A percentile compares a stretch with the other conserved stretches of the same genome.
These are phyloP conservation scores for Dasyprocta punctata DNA, from an alignment of 2,113 vertebrate genomes.

Conservation along the genomic window DNA sequence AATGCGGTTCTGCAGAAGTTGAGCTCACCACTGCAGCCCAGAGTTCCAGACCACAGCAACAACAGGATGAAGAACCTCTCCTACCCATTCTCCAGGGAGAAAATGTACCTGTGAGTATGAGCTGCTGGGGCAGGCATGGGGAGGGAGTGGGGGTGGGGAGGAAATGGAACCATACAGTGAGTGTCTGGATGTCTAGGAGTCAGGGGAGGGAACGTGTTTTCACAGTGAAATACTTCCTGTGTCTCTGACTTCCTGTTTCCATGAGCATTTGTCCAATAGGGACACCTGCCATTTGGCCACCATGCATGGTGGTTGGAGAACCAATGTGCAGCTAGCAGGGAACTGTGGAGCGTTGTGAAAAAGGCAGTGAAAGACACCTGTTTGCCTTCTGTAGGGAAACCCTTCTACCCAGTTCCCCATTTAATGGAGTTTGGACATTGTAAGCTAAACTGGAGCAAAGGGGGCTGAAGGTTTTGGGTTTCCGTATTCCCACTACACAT, in stretches of 20 bases:
- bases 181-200: background rate
- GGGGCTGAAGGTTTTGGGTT: background rate
- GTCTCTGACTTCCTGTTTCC: background rate
- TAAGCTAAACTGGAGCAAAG: background rate
- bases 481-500: background rate
- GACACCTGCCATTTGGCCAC: background rate
- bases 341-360: background rate
- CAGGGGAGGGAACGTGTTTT: background rate
- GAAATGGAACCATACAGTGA: background rate
- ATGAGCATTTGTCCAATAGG: background rate
- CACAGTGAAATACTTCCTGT: background rate
- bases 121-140: fast-evolving
- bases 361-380: background rate
- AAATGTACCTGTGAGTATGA: slow-evolving; percentile 95
- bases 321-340: background rate
- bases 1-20: slow-evolving; percentile 88
- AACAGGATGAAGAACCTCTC: slow-evolving; percentile 92
- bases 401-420: background rate
- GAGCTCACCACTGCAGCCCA: slow-evolving; percentile 92
- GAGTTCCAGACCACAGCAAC: slow-evolving; percentile 88
- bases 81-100: slow-evolving; percentile 96
- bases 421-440: background rate
- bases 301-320: background rate
- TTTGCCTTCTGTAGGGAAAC: background rate
- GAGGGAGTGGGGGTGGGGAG: background rate